phyloP scores from a whole-genome alignment of 2,797 vertebrate genomes.

The Echeneis naucrates region DNA sequence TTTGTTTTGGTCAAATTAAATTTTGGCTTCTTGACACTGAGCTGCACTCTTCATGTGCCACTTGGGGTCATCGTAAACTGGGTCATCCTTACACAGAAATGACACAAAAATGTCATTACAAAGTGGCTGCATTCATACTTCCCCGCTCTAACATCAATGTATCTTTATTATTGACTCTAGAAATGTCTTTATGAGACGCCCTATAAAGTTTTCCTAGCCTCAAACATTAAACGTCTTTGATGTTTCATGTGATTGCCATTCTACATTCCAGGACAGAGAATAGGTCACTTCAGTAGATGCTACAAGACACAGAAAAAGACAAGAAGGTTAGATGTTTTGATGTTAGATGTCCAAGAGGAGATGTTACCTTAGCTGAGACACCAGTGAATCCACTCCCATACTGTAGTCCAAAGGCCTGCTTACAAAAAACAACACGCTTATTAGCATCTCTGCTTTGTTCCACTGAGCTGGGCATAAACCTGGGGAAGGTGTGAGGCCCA shows the following conservation, averaged over 20 bases:
- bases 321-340: conserved; percentile 3
- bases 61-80: neutral
- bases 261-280: conserved; percentile 12
- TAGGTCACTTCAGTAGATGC: neutral
- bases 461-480: conserved; percentile 29
- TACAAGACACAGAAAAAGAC: neutral
- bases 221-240: no score
- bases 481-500: conserved; percentile 40
- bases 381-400: conserved; percentile 26
- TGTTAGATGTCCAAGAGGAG: no score
- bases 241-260: conserved; percentile 18
- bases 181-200: neutral
- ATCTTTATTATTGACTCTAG: neutral
- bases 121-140: neutral
- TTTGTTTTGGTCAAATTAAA: conserved; percentile 10
- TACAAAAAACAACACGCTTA: conserved; percentile 43
- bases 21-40: conserved; percentile 12
- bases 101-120: conserved; percentile 9
- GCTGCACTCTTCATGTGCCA: conserved; percentile 19
- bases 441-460: conserved; percentile 67
- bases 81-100: neutral
- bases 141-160: neutral
- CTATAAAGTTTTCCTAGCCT: conserved; percentile 3
- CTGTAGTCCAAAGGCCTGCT: conserved; percentile 48
- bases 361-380: conserved; percentile 20